phyloP scores from a whole-genome alignment of 2,888 invertebrate genomes.

The Chrysopilus asiliformis region DNA sequence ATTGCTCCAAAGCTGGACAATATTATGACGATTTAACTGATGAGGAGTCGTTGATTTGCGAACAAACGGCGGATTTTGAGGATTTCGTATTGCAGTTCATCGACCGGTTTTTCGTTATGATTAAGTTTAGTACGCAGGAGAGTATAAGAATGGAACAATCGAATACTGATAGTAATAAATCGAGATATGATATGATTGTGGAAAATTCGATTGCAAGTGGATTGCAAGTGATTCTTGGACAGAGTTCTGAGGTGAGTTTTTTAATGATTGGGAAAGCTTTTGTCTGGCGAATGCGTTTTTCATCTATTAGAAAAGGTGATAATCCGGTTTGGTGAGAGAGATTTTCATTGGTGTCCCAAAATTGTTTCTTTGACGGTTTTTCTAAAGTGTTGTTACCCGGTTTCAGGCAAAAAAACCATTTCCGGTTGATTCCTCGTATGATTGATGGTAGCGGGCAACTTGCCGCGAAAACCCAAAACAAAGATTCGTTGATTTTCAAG shows the following conservation, averaged over 20 bases:
- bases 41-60: constrained; percentile 60
- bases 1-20: constrained; percentile 65
- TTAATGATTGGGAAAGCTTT: constrained; percentile 22
- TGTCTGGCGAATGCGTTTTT: neutral
- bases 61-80: constrained; percentile 74
- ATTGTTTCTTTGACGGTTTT: too few species aligned
- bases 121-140: constrained; percentile 57
- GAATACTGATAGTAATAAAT: constrained; percentile 45
- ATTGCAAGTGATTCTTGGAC: constrained; percentile 52
- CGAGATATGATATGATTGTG: constrained; percentile 54
- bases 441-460: too few species aligned
- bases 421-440: too few species aligned
- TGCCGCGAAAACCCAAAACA: too few species aligned
- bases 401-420: too few species aligned
- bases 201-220: constrained; percentile 58
- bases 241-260: constrained; percentile 53
- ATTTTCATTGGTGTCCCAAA: too few species aligned
- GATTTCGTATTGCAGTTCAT: constrained; percentile 78
- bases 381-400: too few species aligned
- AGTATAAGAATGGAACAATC: constrained; percentile 51
- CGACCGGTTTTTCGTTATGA: constrained; percentile 58
- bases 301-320: too few species aligned
- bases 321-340: too few species aligned
- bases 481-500: too few species aligned
- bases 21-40: constrained; percentile 57